A percentile compares a stretch with the other conserved stretches of the same genome.
Conservation (phyloP, 1,140 invertebrate genomes). For the Calliopsis andreniformis region DNA sequence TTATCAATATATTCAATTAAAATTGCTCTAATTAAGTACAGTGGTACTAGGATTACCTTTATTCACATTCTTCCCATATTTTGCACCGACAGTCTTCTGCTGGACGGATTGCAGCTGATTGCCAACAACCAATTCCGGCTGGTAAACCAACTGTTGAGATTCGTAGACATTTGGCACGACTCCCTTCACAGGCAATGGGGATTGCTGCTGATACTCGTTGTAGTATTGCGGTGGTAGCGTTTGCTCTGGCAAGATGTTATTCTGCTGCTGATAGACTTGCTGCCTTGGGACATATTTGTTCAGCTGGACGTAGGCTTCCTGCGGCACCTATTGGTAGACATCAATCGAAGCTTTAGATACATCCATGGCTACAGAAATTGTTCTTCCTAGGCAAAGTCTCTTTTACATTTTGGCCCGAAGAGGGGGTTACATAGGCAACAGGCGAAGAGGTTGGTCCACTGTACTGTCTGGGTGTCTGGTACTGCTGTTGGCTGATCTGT, state of each 20-base stretch:
- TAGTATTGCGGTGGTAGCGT: slow-evolving; percentile 57
- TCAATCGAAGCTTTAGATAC: too few relatives aligned
- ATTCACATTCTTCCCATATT: slow-evolving; percentile 59
- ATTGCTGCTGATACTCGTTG: slow-evolving; percentile 57
- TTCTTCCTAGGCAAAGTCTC: slow-evolving; percentile 3
- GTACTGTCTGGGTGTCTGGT: slow-evolving; percentile 60
- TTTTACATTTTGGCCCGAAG: slow-evolving; percentile 48
- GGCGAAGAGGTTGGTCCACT: slow-evolving; percentile 34
- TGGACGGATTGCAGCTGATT: slow-evolving; percentile 73
- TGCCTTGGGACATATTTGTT: slow-evolving; percentile 36
- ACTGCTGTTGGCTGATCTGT: slow-evolving; percentile 65
- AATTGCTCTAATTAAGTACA: too few relatives aligned
- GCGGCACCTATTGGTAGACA: slow-evolving; percentile 51
- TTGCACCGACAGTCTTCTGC: slow-evolving; percentile 69
- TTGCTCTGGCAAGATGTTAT: slow-evolving; percentile 49
- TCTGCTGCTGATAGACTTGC: slow-evolving; percentile 39
- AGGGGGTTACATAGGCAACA: slow-evolving; percentile 49
- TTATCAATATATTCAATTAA: background rate
- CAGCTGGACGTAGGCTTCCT: slow-evolving; percentile 59
- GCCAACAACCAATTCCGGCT: slow-evolving; percentile 70
- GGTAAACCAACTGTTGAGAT: slow-evolving; percentile 66
- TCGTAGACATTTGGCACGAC: slow-evolving; percentile 54
- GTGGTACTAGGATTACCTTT: slow-evolving; percentile 61
- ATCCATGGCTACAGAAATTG: too few relatives aligned
- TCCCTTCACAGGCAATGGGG: slow-evolving; percentile 44